Percentiles rank a stretch among this genome's conserved stretches.
Conservation (phyloP, 2,113 vertebrate genomes). For the Anas platyrhynchos region DNA sequence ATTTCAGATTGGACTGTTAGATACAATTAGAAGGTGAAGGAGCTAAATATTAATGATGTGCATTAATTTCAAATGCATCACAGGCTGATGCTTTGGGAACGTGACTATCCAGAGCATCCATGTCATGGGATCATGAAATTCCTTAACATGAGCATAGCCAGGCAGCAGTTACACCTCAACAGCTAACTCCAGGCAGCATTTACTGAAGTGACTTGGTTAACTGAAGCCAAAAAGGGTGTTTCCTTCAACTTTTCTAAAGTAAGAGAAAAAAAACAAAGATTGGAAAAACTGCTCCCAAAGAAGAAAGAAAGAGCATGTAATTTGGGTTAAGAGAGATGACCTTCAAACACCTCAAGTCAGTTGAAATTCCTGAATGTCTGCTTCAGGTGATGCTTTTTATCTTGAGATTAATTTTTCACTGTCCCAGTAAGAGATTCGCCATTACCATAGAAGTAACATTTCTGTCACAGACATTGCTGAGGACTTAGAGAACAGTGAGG, state of each 20-base stretch:
- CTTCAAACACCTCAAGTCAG: not conserved
- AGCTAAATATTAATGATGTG: not conserved
- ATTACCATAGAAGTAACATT: not conserved
- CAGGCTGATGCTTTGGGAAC: not conserved
- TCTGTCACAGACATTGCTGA: not conserved
- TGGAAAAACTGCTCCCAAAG: not conserved
- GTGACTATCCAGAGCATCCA: not conserved
- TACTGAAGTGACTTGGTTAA: not conserved
- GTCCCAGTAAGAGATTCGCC: not conserved
- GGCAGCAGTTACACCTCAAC: not conserved
- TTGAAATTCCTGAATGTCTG: not conserved
- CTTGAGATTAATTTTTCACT: not conserved
- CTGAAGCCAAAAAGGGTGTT: not conserved
- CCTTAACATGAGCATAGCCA: not conserved
- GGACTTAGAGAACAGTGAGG: not conserved
- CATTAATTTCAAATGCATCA: conserved; percentile 16
- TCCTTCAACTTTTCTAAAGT: not conserved
- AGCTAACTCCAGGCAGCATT: not conserved
- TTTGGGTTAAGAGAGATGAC: not conserved
- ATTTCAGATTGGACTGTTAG: not conserved
- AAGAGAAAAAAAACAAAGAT: not conserved
- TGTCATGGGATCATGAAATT: not conserved
- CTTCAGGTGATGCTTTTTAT: not conserved
- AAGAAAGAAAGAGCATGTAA: not conserved
- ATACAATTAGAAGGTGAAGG: not conserved